Conservation (phyloP, 2,113 vertebrate species). For the Festucalex cinctus region DNA sequence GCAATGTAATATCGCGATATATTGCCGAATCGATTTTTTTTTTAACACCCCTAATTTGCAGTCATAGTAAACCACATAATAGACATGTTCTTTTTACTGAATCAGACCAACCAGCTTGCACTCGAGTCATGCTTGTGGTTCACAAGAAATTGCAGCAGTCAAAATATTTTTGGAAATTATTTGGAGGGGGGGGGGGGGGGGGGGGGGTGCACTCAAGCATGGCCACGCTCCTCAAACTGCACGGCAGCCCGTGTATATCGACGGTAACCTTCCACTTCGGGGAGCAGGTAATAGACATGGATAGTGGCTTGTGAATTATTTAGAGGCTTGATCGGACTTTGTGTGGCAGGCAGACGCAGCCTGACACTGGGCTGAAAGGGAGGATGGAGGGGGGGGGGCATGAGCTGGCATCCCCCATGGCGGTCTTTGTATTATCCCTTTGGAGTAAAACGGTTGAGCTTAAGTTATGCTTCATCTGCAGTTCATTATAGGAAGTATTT, state of each 20-base stretch:
- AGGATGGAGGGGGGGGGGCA: not conserved
- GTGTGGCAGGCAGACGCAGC: constrained; percentile 42
- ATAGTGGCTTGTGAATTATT: constrained; percentile 59
- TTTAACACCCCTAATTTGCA: too few relatives aligned
- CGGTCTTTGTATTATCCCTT: not conserved
- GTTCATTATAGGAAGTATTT: not conserved
- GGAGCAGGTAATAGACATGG: constrained; percentile 38
- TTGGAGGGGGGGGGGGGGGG: too few relatives aligned
- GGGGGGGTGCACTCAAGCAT: not conserved
- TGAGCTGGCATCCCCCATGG: not conserved
- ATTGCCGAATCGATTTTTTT: too few relatives aligned
- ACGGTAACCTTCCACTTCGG: constrained; percentile 28
- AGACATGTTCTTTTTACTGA: not conserved
- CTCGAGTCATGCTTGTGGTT: not conserved
- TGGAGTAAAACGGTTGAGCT: not conserved
- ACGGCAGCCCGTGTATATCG: constrained; percentile 18
- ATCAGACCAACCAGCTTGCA: not conserved
- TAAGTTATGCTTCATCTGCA: not conserved
- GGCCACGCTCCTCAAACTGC: constrained; percentile 16
- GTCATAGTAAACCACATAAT: too few relatives aligned
- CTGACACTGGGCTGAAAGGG: constrained; percentile 32
- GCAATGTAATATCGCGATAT: too few relatives aligned
- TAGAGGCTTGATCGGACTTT: constrained; percentile 46
- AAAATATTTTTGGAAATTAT: not conserved
- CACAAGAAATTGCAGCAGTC: not conserved